Conservation (phyloP, 2,797 vertebrate genomes). For the Poecilia wingei region DNA sequence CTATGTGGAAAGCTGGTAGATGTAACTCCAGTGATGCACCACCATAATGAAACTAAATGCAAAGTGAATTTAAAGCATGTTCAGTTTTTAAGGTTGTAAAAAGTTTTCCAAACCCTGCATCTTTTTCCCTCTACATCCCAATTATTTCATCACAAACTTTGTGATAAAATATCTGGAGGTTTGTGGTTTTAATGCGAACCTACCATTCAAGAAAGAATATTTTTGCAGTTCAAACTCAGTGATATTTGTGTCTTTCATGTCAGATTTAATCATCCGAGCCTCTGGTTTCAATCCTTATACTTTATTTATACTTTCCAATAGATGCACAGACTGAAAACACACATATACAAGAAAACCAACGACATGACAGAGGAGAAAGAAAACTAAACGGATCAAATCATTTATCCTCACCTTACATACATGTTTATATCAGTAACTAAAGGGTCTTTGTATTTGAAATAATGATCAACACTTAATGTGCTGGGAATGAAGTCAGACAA, state of each 20-base stretch:
- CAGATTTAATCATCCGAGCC: not conserved
- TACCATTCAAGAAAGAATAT: not conserved
- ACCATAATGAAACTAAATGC: no score
- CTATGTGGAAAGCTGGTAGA: not conserved
- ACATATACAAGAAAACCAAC: constrained; percentile 31
- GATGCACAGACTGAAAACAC: constrained; percentile 47
- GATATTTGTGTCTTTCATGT: not conserved
- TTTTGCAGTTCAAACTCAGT: not conserved
- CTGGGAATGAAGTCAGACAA: not conserved
- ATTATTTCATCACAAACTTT: not conserved
- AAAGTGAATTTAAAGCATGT: not conserved
- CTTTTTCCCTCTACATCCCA: not conserved
- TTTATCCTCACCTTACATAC: not conserved
- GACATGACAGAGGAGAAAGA: constrained; percentile 15
- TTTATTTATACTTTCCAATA: constrained; percentile 42
- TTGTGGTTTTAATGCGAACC: not conserved
- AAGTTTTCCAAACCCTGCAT: not conserved
- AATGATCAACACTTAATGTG: not conserved
- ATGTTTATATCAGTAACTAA: not conserved
- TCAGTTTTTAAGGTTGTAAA: not conserved
- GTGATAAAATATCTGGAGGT: not conserved
- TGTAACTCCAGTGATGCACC: no score
- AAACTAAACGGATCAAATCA: constrained; percentile 15
- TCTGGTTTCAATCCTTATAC: constrained; percentile 35
- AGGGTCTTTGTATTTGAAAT: constrained; percentile 7